These are phyloP conservation scores for Lepus timidus DNA, from an alignment of 2,113 vertebrate genomes.

Conservation along the genomic window DNA sequence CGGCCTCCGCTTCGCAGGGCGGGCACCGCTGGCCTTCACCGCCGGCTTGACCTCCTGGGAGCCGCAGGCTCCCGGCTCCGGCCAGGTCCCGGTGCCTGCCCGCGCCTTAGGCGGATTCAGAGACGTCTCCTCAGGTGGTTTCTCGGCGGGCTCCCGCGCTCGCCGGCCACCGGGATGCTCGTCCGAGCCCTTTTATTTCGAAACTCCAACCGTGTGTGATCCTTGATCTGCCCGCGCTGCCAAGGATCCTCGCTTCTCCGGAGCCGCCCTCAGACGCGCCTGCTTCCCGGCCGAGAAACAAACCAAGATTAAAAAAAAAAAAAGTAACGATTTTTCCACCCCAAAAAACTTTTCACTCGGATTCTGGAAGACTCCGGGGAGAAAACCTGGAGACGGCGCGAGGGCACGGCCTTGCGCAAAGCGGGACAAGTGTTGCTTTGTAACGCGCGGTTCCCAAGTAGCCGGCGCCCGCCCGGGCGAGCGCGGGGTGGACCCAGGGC, in stretches of 20 bases:
- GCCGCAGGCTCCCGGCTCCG: not conserved
- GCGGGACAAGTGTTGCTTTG: not conserved
- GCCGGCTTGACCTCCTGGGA: not conserved
- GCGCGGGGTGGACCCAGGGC: accelerated
- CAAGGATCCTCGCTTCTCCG: not conserved
- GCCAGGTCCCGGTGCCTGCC: not conserved
- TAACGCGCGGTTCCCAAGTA: not conserved
- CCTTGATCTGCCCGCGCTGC: not conserved
- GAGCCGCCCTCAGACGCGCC: not conserved
- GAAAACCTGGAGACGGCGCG: not conserved
- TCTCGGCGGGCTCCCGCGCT: not conserved
- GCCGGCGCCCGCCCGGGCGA: not conserved
- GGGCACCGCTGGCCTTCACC: not conserved
- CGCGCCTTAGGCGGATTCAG: not conserved
- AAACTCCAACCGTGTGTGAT: not conserved
- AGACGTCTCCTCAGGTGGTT: not conserved
- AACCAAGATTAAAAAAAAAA: not conserved
- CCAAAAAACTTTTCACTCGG: slow-evolving; percentile 44
- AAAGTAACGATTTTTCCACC: not conserved
- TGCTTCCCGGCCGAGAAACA: not conserved
- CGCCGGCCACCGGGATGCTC: not conserved
- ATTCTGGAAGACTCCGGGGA: slow-evolving; percentile 25
- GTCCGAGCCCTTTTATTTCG: slow-evolving; percentile 71
- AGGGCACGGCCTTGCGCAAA: not conserved
- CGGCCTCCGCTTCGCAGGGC: not conserved